A percentile compares a stretch with the other conserved stretches of the same genome.
These are phyloP conservation scores for Asobara japonica DNA, from an alignment of 1,140 invertebrate species.

Conservation along the genomic window DNA sequence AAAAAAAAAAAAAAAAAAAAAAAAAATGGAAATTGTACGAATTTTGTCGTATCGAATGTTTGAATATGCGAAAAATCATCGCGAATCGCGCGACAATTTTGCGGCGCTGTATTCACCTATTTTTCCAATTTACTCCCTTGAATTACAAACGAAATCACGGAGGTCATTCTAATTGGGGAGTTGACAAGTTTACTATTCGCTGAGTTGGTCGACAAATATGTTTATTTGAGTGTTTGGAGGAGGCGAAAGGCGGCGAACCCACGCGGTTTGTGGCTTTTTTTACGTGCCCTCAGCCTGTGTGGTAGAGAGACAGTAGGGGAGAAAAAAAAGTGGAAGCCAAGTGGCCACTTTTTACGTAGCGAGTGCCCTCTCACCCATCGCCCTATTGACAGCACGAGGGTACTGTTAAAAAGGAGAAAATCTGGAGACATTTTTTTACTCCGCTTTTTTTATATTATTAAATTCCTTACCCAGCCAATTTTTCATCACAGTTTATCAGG, in stretches of 20 bases:
- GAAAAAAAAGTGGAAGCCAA: constrained; percentile 7
- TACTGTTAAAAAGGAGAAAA: background rate
- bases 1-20: too few species aligned
- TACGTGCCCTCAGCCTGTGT: background rate
- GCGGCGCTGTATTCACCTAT: too few species aligned
- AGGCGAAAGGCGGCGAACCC: background rate
- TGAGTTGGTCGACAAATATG: background rate
- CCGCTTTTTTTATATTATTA: too few species aligned
- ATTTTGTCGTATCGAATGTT: too few species aligned
- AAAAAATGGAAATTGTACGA: too few species aligned
- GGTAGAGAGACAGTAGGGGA: background rate
- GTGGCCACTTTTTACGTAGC: background rate
- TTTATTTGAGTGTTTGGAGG: background rate
- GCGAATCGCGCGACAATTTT: too few species aligned
- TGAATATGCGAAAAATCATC: too few species aligned
- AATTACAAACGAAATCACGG: background rate
- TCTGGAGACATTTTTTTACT: background rate
- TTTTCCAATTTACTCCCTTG: background rate
- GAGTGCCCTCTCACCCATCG: constrained; percentile 15
- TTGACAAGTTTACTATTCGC: background rate
- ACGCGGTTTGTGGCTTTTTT: background rate
- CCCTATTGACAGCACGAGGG: constrained; percentile 14
- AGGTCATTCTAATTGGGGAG: background rate
- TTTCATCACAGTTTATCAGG: too few species aligned
- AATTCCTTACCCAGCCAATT: background rate